Conservation (phyloP, 1,140 invertebrate genomes). For the Zophobas atratus region DNA sequence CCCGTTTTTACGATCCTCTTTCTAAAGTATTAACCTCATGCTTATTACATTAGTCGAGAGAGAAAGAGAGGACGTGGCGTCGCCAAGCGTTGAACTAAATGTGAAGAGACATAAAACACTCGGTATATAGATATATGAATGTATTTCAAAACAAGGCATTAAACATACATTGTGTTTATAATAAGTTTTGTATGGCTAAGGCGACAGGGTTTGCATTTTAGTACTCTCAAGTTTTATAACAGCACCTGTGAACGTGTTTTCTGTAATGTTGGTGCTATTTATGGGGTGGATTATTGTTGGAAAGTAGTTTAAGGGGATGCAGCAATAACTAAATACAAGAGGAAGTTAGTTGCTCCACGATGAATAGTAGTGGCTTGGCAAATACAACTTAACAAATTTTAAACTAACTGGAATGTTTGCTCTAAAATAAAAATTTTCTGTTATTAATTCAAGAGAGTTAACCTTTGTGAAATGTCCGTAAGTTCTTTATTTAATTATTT, state of each 20-base stretch:
- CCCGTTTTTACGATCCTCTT: slow-evolving; percentile 11
- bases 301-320: too few relatives aligned
- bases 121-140: background rate
- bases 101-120: background rate
- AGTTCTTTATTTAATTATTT: too few relatives aligned
- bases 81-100: background rate
- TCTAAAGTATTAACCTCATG: slow-evolving; percentile 29
- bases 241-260: background rate
- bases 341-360: too few relatives aligned
- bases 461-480: too few relatives aligned
- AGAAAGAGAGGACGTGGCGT: background rate
- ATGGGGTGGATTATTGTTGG: too few relatives aligned
- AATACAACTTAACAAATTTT: too few relatives aligned
- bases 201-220: background rate
- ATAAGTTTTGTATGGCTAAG: background rate
- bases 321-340: too few relatives aligned
- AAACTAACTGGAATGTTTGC: too few relatives aligned
- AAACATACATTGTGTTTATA: slow-evolving; percentile 10
- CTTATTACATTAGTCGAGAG: background rate
- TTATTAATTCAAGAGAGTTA: too few relatives aligned
- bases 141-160: slow-evolving; percentile 23
- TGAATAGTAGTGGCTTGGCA: too few relatives aligned
- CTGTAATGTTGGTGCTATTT: too few relatives aligned
- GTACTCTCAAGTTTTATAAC: background rate
- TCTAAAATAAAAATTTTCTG: too few relatives aligned